Evolutionary conservation across 1,140 invertebrate genomes (phyloP).

Genomic region (Vanessa tameamea): DNA sequence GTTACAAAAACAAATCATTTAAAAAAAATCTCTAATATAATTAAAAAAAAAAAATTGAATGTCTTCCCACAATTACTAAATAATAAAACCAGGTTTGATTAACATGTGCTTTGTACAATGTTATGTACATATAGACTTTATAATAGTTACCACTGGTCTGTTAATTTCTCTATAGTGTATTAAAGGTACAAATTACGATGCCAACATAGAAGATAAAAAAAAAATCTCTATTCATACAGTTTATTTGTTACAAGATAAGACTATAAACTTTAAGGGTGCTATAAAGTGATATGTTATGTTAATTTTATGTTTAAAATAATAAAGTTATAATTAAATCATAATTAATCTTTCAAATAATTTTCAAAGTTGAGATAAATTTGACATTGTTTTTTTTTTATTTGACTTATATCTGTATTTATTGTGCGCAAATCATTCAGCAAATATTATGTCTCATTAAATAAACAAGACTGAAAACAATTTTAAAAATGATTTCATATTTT

Average conservation of each 20-base stretch:
- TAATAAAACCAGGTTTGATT: constrained; percentile 33
- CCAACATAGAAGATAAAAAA: background rate
- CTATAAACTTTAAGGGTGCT: no score
- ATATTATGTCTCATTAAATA: no score
- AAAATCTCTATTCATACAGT: background rate
- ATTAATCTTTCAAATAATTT: no score
- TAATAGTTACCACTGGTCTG: constrained; percentile 42
- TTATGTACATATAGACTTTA: constrained; percentile 39
- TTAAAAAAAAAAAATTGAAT: background rate
- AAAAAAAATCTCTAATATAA: background rate
- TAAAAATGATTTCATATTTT: no score
- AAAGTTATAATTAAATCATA: no score
- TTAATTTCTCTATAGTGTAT: constrained; percentile 38
- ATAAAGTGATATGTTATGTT: no score
- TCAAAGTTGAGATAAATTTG: no score
- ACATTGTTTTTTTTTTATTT: no score
- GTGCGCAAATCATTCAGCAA: no score
- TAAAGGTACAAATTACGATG: background rate
- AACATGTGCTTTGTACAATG: constrained; percentile 41
- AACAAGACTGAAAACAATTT: no score
- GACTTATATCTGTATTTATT: no score
- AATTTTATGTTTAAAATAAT: no score
- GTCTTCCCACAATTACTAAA: constrained; percentile 23
- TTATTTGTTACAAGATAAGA: background rate
- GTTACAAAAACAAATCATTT: background rate